A percentile compares a stretch with the other conserved stretches of the same genome.
Evolutionary conservation across 2,888 invertebrate genomes (phyloP).

Genomic region (Melieria crassipennis): DNA sequence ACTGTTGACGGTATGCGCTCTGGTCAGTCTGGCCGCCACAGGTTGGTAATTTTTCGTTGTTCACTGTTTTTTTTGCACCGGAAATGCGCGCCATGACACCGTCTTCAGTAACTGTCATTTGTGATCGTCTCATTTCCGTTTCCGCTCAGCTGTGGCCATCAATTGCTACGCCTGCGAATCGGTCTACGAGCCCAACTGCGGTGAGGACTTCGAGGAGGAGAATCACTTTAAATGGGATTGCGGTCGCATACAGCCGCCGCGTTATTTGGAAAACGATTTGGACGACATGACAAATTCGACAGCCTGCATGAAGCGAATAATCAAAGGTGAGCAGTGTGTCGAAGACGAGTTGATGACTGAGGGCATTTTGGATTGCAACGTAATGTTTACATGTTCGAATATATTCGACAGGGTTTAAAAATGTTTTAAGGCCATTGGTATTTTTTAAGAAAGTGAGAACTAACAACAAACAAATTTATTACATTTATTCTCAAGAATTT

Average conservation of each 20-base stretch:
- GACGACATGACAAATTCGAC: slow-evolving; percentile 55
- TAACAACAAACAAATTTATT: too few relatives aligned
- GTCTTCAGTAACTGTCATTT: background rate
- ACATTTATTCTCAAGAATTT: too few relatives aligned
- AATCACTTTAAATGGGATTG: slow-evolving; percentile 59
- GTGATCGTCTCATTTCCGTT: background rate
- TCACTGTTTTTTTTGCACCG: background rate
- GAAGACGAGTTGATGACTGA: background rate
- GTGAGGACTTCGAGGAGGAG: slow-evolving; percentile 56
- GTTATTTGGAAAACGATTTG: slow-evolving; percentile 55
- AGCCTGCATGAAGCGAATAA: slow-evolving; percentile 59
- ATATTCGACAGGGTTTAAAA: background rate
- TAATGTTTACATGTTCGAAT: background rate
- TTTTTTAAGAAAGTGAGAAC: too few relatives aligned
- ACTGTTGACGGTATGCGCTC: background rate
- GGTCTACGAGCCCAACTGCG: slow-evolving; percentile 52
- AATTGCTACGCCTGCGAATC: slow-evolving; percentile 63
- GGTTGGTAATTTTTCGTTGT: slow-evolving; percentile 29
- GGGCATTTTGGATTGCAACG: background rate
- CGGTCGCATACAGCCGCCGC: slow-evolving; percentile 55
- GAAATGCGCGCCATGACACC: background rate
- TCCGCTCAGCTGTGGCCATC: slow-evolving; percentile 54
- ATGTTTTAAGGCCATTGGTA: too few relatives aligned
- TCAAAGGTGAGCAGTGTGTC: slow-evolving; percentile 53
- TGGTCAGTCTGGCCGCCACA: slow-evolving; percentile 19